These are phyloP conservation scores for Lymantria monacha DNA, from an alignment of 2,888 invertebrate species.

Conservation along the genomic window DNA sequence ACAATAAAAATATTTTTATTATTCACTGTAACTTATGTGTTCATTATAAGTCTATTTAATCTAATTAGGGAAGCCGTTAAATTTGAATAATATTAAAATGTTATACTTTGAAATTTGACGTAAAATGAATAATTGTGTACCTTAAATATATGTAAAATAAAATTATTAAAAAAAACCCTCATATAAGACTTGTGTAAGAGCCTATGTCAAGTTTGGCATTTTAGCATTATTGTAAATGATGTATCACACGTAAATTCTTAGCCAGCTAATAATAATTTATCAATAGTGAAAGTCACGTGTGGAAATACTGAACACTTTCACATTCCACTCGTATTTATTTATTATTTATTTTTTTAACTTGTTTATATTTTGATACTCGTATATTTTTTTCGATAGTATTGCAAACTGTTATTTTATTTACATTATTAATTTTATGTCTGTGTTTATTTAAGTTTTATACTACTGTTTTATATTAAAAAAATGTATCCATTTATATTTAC, in stretches of 20 bases:
- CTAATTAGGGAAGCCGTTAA: too few species aligned
- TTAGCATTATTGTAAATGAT: neutral
- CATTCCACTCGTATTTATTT: slow-evolving; percentile 30
- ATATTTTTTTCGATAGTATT: slow-evolving; percentile 10
- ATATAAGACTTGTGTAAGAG: neutral
- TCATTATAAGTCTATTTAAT: too few species aligned
- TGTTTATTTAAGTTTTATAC: slow-evolving; percentile 12
- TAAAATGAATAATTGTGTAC: neutral
- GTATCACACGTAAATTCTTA: slow-evolving; percentile 15
- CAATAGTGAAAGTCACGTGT: slow-evolving; percentile 7
- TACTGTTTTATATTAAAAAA: slow-evolving; percentile 2
- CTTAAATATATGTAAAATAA: neutral
- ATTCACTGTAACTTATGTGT: too few species aligned
- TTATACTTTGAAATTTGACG: too few species aligned
- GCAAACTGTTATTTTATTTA: slow-evolving; percentile 20
- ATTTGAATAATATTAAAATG: too few species aligned
- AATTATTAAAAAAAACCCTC: neutral
- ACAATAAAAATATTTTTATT: too few species aligned
- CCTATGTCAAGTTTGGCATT: neutral
- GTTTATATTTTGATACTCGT: slow-evolving; percentile 22
- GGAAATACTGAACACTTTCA: slow-evolving; percentile 31
- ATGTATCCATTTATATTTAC: slow-evolving; percentile 1
- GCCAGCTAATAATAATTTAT: slow-evolving; percentile 6
- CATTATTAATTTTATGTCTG: slow-evolving; percentile 14
- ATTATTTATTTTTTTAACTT: slow-evolving; percentile 20